Percentiles rank a stretch among this genome's conserved stretches.
Conservation (phyloP, 2,113 vertebrate genomes). For the Pluvialis apricaria region DNA sequence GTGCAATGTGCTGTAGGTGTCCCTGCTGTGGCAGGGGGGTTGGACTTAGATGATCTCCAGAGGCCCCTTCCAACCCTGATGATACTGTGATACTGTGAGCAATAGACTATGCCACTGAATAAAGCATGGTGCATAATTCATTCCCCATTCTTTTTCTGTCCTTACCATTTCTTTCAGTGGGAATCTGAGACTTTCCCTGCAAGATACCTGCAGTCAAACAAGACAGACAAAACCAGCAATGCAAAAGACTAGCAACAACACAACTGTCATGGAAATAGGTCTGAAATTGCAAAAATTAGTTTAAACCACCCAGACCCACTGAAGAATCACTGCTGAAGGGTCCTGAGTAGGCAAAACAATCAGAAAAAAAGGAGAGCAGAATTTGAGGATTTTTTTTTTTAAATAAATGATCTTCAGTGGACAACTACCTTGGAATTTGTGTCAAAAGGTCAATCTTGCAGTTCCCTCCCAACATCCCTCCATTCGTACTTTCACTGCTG, state of each 20-base stretch:
- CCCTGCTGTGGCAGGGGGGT: no score
- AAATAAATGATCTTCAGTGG: background rate
- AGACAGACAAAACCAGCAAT: background rate
- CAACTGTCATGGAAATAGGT: background rate
- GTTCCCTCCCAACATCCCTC: background rate
- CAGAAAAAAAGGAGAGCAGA: background rate
- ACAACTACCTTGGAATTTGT: background rate
- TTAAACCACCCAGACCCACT: background rate
- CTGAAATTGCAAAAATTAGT: background rate
- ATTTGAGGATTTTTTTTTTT: background rate
- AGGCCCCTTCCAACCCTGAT: no score
- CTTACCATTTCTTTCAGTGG: background rate
- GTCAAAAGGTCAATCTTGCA: background rate
- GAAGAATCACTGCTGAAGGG: background rate
- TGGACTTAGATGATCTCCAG: no score
- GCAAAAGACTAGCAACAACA: background rate
- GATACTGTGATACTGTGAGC: no score
- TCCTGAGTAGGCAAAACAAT: background rate
- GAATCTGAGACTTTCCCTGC: background rate
- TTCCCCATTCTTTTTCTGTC: background rate
- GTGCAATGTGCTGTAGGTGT: no score
- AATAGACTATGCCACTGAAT: background rate
- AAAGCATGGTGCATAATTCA: background rate
- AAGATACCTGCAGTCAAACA: background rate
- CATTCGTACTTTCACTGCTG: background rate